Base-by-base conservation (phyloP, 2,113 vertebrate species). In the Emydocephalus ijimae region DNA sequence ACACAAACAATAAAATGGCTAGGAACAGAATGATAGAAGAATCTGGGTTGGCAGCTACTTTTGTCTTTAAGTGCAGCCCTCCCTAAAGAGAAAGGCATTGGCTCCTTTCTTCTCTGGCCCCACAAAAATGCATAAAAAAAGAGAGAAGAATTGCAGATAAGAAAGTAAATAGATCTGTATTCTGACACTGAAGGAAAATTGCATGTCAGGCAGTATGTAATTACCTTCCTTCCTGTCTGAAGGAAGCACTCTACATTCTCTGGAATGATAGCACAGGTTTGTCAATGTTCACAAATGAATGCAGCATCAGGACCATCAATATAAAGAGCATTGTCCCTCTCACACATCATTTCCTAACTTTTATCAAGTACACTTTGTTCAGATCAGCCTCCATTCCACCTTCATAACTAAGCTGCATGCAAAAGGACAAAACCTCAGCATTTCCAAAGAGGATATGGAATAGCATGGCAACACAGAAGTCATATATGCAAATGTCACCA, bases 1-100 rank as follows among this genome's bases (percentile, higher is more conserved):
- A 93, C 91, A 95, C 45, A 96, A 96, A 94, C 90, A 94, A 93
- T 91, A 85, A 94, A 96, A 94, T 88, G 74, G 43, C 92, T 92
- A 89, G 93, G 91, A 95, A 94, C 20, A 1, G 4, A 59, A 94
- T 94, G 92, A 96, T 92, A 93, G 95, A 94, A 94, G 88, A 90
- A 94, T 93, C 89, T 91, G 56, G 26, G 92, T 56, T 93, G 54
- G 24, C 87, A 93, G 85, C 85, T 85, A 87, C 93, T 94, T 94
- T 95, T 85, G 57, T 85, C 34, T 93, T 93, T 56, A 88, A 93
- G n/a, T 89, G 92, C 92, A 93, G 59, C 91, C 93, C 93, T 87
- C 90, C 92, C 92, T 61, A 93, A 95, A 95, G 93, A 92, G 89
- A 95, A 61, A 89, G 90, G 92, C 0, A 93, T 93, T 24, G 87